Conservation (phyloP, 2,113 vertebrate species). For the Neotoma lepida region DNA sequence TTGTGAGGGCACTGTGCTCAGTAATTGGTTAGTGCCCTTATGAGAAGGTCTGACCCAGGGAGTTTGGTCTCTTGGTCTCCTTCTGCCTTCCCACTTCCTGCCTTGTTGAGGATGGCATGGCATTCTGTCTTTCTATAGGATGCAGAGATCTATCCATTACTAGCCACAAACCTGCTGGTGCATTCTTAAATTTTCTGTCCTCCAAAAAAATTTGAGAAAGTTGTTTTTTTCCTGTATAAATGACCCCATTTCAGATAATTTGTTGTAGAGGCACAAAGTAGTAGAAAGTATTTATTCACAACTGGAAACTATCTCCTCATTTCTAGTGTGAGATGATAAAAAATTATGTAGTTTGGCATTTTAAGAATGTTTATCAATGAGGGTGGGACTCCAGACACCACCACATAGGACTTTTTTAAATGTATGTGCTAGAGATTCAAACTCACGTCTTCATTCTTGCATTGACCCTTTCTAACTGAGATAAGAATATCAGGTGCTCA, state of each 20-base stretch:
- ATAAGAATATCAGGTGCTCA: constrained; percentile 20
- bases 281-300: neutral
- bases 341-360: constrained; percentile 3
- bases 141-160: neutral
- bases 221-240: neutral
- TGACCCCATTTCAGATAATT: neutral
- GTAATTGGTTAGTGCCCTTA: neutral
- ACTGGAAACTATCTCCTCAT: neutral
- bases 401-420: too few species aligned
- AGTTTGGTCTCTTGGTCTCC: neutral
- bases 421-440: too few species aligned
- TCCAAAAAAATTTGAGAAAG: neutral
- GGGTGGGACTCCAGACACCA: neutral
- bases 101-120: neutral
- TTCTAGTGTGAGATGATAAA: constrained; percentile 26
- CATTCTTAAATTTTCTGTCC: neutral
- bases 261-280: neutral
- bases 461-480: constrained; percentile 19
- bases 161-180: neutral
- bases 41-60: neutral
- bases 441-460: too few species aligned
- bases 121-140: neutral
- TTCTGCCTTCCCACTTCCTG: neutral
- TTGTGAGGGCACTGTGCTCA: neutral
- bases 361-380: constrained; percentile 14